Conservation (phyloP, 2,797 vertebrate species). For the Corythornis leucogaster region DNA sequence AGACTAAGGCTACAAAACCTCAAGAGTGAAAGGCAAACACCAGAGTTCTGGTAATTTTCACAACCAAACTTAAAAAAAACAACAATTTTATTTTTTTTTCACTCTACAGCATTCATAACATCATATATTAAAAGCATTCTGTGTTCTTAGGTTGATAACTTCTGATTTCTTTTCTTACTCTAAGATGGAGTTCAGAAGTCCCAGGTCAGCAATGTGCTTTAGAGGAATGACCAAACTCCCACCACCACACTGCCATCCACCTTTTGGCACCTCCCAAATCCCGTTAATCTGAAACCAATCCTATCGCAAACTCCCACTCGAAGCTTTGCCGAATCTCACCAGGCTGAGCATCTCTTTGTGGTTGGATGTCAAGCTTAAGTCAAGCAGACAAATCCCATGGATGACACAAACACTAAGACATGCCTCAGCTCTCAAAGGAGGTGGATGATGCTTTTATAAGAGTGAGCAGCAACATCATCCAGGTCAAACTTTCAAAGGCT, state of each 20-base stretch:
- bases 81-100: neutral
- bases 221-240: neutral
- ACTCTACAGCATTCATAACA: neutral
- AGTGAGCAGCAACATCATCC: neutral
- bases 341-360: too few relatives aligned
- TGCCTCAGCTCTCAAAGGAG: neutral
- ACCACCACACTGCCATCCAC: neutral
- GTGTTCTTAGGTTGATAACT: neutral
- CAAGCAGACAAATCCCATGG: neutral
- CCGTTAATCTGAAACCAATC: neutral
- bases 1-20: neutral
- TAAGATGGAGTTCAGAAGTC: neutral
- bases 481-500: neutral
- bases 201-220: neutral
- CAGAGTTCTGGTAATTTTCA: neutral
- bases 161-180: neutral
- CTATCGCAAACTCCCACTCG: fast-evolving
- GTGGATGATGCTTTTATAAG: neutral
- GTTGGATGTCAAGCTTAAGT: neutral
- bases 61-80: neutral
- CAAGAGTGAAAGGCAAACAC: neutral
- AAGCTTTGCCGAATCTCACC: neutral
- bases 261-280: neutral
- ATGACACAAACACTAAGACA: neutral
- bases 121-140: fast-evolving